Percentiles rank a stretch among this genome's conserved stretches.
phyloP scores from a whole-genome alignment of 2,888 invertebrate species.

The Calliphora vomitoria region DNA sequence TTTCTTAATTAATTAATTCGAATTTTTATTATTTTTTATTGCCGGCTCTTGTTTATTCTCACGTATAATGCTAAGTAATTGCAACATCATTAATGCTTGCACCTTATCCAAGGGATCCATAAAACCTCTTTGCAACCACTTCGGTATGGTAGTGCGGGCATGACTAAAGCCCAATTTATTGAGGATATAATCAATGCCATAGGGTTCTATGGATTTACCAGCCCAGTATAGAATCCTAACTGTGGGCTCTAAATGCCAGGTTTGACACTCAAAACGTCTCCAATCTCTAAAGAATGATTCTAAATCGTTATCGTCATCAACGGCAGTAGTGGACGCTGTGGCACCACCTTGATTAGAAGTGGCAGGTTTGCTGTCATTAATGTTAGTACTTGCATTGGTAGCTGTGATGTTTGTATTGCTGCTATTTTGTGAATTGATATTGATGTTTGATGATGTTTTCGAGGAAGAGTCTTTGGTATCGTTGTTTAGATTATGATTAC shows the following conservation, averaged over 20 bases:
- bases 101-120: conserved; percentile 99
- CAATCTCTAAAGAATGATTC: conserved; percentile 92
- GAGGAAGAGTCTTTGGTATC: conserved; percentile 71
- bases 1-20: conserved; percentile 52
- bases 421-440: conserved; percentile 59
- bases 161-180: conserved; percentile 99
- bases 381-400: conserved; percentile 38
- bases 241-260: conserved; percentile 98
- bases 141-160: conserved; percentile 98
- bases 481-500: conserved; percentile 72
- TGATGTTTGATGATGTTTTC: conserved; percentile 67
- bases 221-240: conserved; percentile 94
- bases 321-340: conserved; percentile 13
- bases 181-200: conserved; percentile 98
- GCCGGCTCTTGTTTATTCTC: conserved; percentile 84
- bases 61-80: conserved; percentile 88
- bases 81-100: conserved; percentile 91
- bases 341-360: conserved; percentile 32
- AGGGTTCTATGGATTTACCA: conserved; percentile 98
- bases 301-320: conserved; percentile 82
- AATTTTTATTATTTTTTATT: conserved; percentile 74
- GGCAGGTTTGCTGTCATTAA: conserved; percentile 50
- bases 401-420: conserved; percentile 63
- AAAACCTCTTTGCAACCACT: conserved; percentile 99
- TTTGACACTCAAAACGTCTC: conserved; percentile 95